Conservation (phyloP, 1,140 invertebrate species). For the Musca vetustissima region DNA sequence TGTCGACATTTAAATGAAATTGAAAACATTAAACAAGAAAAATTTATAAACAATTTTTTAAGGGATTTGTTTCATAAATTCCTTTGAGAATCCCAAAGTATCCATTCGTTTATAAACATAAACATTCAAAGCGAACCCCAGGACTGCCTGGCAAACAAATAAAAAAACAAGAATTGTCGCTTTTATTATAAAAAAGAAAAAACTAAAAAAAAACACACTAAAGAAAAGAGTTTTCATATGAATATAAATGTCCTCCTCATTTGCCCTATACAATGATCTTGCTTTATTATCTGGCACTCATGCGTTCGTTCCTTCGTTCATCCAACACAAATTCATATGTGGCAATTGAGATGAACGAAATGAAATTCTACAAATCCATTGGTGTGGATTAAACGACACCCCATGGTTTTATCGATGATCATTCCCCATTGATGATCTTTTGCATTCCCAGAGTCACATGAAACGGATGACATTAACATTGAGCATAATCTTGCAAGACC, state of each 20-base stretch:
- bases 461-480: neutral
- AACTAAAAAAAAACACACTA: no score
- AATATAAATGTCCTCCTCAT: conserved; percentile 5
- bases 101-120: neutral
- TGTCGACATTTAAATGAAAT: neutral
- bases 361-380: neutral
- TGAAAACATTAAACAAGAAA: conserved; percentile 11
- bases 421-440: conserved; percentile 17
- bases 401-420: conserved; percentile 23
- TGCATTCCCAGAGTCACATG: neutral
- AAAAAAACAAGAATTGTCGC: conserved; percentile 15
- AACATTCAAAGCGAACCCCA: no score
- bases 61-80: conserved; percentile 20
- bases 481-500: no score
- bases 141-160: neutral
- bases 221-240: neutral
- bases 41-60: conserved; percentile 23
- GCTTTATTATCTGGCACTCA: neutral
- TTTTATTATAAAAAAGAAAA: neutral
- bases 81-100: conserved; percentile 1
- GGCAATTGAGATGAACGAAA: neutral
- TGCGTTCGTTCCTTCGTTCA: neutral
- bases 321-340: neutral
- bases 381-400: conserved; percentile 22
- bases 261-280: neutral